Percentiles rank a stretch among this genome's conserved stretches.
These are phyloP conservation scores for Sussaba pulchella DNA, from an alignment of 2,888 invertebrate genomes.

Conservation along the genomic window DNA sequence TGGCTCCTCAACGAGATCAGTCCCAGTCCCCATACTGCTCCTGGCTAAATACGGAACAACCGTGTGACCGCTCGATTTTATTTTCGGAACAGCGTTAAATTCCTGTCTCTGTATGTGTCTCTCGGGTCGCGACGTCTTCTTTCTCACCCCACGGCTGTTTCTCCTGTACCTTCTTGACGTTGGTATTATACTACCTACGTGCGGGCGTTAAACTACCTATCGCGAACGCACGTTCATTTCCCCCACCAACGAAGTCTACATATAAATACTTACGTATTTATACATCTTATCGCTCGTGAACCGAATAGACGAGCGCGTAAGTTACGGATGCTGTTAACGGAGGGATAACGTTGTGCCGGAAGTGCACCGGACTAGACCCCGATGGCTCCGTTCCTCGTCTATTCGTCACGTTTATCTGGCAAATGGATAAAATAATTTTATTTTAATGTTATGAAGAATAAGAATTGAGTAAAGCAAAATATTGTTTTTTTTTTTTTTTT, in stretches of 20 bases:
- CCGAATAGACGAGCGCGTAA: slow-evolving; percentile 42
- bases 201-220: slow-evolving; percentile 51
- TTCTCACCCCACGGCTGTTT: slow-evolving; percentile 34
- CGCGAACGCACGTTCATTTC: slow-evolving; percentile 17
- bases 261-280: slow-evolving; percentile 53
- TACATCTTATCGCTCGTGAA: slow-evolving; percentile 47
- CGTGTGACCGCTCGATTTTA: slow-evolving; percentile 70
- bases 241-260: slow-evolving; percentile 1
- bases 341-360: slow-evolving; percentile 61
- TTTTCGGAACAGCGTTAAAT: slow-evolving; percentile 71
- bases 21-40: slow-evolving; percentile 66
- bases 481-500: too few species aligned
- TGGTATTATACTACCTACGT: slow-evolving; percentile 46
- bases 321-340: too few species aligned
- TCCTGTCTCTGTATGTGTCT: slow-evolving; percentile 65
- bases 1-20: slow-evolving; percentile 42
- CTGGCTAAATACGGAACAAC: slow-evolving; percentile 77
- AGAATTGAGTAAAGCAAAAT: too few species aligned
- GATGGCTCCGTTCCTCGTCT: slow-evolving; percentile 6
- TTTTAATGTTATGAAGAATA: too few species aligned
- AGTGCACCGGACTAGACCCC: slow-evolving; percentile 51
- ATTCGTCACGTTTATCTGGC: slow-evolving; percentile 15
- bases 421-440: too few species aligned
- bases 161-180: slow-evolving; percentile 31
- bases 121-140: slow-evolving; percentile 43